These are phyloP conservation scores for Calidris pugnax DNA, from an alignment of 2,113 vertebrate genomes.

Conservation along the genomic window DNA sequence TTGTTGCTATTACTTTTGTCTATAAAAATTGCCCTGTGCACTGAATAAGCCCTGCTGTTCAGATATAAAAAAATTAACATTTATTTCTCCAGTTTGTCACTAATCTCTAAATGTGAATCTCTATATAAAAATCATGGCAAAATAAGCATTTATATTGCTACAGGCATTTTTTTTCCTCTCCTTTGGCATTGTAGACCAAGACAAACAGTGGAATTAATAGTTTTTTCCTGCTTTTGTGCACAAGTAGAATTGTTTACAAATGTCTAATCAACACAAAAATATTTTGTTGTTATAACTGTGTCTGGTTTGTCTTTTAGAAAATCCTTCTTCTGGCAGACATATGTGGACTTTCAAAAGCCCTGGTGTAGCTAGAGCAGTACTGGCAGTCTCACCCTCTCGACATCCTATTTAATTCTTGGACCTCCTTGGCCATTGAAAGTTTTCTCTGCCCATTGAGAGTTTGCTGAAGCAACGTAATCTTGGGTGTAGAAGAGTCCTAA, in stretches of 20 bases:
- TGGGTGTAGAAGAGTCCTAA: background rate
- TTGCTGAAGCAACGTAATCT: background rate
- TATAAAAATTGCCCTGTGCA: background rate
- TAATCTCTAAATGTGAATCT: background rate
- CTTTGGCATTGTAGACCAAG: background rate
- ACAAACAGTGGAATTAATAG: background rate
- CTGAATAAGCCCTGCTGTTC: background rate
- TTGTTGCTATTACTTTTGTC: background rate
- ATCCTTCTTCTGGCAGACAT: background rate
- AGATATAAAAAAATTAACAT: background rate
- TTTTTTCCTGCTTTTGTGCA: background rate
- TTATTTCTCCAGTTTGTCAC: background rate
- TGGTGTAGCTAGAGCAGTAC: background rate
- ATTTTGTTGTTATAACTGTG: background rate
- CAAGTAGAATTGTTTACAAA: background rate
- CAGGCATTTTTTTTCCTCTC: background rate
- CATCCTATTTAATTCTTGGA: background rate
- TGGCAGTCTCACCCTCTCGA: background rate
- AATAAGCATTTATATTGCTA: background rate
- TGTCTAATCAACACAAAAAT: background rate
- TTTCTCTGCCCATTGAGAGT: background rate
- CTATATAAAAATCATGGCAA: background rate
- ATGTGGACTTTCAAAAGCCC: background rate
- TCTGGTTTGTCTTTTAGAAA: background rate
- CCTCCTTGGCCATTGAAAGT: background rate